Base-by-base conservation (phyloP, 2,113 vertebrate species). In the Lasiurus borealis region DNA sequence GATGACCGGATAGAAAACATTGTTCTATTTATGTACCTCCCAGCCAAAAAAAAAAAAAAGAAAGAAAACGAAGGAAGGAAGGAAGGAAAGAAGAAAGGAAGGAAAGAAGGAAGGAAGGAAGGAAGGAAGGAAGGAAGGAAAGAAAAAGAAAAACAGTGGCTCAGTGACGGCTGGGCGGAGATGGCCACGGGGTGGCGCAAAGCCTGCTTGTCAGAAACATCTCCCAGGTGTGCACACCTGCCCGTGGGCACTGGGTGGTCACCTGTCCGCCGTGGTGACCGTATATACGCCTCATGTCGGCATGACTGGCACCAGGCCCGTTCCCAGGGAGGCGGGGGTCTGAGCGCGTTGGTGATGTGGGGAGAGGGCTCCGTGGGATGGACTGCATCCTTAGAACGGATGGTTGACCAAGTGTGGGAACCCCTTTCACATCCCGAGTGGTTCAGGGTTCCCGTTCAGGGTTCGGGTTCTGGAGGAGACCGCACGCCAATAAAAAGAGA, bases 301-400 rank as follows among this genome's bases (percentile, higher is more conserved):
- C 7, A 27, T 57, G n/a, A 12, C 25, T 8, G 12, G 13, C 59
- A 19, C 1, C 31, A 1, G 19, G 3, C 64, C 44, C 0, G 0
- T 19, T 18, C 18, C n/a, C 40, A 40, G 40, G 14, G 29, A 68
- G 11, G 15, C 4, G 6, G 29, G n/a, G 57, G 34, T 80, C 66
- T 72, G 31, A 36, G 54, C 46, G 52, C 18, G 34, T 29, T 34
- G 14, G 10, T 14, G 15, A 12, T 48, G 2, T 27, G 27, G 57
- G 46, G 27, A 25, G 34, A 50, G 29, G 16, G 21, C 12, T 18
- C 29, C 1, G 0, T n/a, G 16, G 50, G 25, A 25, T 5, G n/a
- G 40, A 23, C 31, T 6, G 13, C 57, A 27, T 64, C 66, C 13
- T 83, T 66, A 31, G 27, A 72, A 50, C 57, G 16, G 15, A 40